Percentiles rank a stretch among this genome's conserved stretches.
Conservation (phyloP, 2,797 vertebrate genomes). For the Oreonectes daqikongensis region DNA sequence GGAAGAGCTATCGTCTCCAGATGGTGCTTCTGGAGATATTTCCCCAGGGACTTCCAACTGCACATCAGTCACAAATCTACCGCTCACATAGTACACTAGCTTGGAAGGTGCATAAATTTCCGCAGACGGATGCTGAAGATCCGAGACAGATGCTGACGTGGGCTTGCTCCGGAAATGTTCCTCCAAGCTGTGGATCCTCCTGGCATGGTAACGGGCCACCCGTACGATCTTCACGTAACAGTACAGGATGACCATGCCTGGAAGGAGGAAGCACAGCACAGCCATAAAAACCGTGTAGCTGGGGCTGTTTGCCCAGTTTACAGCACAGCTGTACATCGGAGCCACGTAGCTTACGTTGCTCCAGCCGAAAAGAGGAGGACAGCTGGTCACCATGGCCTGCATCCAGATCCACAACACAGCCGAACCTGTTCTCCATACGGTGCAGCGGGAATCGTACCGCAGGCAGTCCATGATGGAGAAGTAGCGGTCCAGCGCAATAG, state of each 20-base stretch:
- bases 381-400: constrained; percentile 79
- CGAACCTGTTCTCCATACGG: constrained; percentile 68
- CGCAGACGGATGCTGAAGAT: constrained; percentile 32
- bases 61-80: constrained; percentile 69
- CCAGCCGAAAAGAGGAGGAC: constrained; percentile 82
- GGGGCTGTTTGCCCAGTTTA: constrained; percentile 77
- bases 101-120: constrained; percentile 65
- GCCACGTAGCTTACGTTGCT: constrained; percentile 72
- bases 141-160: constrained; percentile 19
- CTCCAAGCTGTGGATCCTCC: constrained; percentile 78
- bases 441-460: constrained; percentile 79
- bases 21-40: constrained; percentile 28
- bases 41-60: constrained; percentile 35
- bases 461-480: constrained; percentile 82
- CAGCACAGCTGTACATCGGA: constrained; percentile 78
- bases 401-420: constrained; percentile 86
- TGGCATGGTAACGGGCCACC: constrained; percentile 79
- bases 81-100: constrained; percentile 75
- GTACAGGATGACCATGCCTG: constrained; percentile 79
- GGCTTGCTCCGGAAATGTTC: constrained; percentile 70
- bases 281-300: constrained; percentile 77
- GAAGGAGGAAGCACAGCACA: constrained; percentile 74
- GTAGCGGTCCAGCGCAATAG: constrained; percentile 84
- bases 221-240: constrained; percentile 80
- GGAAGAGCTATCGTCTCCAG: constrained; percentile 41